Evolutionary conservation across 92 coral and sea anemone species (phyloP), one percentile per base, ranked within the genome.

Genomic region (Plumapathes pennacea): DNA sequence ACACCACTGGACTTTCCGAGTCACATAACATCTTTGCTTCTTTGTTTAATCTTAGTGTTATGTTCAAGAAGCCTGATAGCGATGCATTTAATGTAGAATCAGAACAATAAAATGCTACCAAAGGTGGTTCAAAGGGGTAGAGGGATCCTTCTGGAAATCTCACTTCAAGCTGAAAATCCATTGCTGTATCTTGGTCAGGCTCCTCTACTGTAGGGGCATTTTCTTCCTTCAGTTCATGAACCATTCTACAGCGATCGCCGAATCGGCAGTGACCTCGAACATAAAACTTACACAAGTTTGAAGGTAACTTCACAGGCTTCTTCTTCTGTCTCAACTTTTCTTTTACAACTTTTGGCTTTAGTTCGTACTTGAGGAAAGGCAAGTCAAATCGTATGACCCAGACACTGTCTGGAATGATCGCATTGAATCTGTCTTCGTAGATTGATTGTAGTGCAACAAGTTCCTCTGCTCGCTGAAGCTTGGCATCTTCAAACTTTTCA

Each of bases 41-140:
- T 15, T 53, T 54, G 43, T 27, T 77, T 32, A 87, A 63, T 46
- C 75, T 52, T 47, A 84, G 18, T 42, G 82, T 83, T 31, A 88
- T 72, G 63, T 83, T 88, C 24, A 88, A 77, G 24, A 86, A 83
- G 20, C 76, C 84, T 53, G 58, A 59, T 9, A n/a, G n/a, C n/a
- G 76, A 45, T 8, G 96, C 86, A 38, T 77, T 31, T 0, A 32
- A 47, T 25, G 83, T 86, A n/a, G n/a, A n/a, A 67, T 69, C 53
- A 13, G 82, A 71, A 15, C 82, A 85, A 48, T 83, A 78, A 68
- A 88, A 83, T 30, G 69, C 88, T 31, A 88, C 62, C 23, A 88
- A 5, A 37, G 96, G 90, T 25, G 81, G 80, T 62, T 88, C 96
- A 83, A 66, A 72, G 11, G 96, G 96, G 55, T 88, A 88, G 2